Evolutionary conservation across 2,113 vertebrate genomes (phyloP).

Genomic region (Balaeniceps rex): DNA sequence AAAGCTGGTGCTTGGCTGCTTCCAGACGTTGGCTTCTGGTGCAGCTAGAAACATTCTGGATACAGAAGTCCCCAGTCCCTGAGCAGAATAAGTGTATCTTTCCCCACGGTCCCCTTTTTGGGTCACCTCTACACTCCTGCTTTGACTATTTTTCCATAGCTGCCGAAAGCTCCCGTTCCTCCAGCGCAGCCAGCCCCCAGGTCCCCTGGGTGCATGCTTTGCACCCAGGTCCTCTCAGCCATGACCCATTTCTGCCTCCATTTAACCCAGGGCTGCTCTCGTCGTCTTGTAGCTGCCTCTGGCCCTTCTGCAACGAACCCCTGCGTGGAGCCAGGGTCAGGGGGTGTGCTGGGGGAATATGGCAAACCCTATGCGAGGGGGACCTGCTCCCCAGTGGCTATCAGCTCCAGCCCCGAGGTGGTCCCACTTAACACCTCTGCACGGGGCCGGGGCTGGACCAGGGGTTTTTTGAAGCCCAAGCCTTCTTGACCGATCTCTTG

Average conservation of each 20-base stretch:
- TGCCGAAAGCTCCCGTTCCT: rapidly evolving
- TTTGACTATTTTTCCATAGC: neutral
- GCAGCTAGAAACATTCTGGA: neutral
- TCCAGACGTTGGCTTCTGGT: neutral
- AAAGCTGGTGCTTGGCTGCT: neutral
- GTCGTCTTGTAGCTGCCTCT: neutral
- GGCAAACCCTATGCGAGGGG: neutral
- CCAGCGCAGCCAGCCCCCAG: too few species aligned
- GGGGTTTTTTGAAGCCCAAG: neutral
- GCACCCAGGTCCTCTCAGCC: neutral
- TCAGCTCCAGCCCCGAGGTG: neutral
- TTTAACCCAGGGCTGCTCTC: neutral
- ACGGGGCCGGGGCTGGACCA: neutral
- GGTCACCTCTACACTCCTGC: neutral
- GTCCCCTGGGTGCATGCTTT: neutral
- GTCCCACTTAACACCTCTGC: neutral
- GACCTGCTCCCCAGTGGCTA: neutral
- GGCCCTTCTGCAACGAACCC: neutral
- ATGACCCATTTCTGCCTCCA: rapidly evolving
- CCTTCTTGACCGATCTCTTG: neutral
- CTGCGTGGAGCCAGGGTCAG: neutral
- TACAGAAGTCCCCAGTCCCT: neutral
- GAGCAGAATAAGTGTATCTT: neutral
- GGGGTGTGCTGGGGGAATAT: neutral
- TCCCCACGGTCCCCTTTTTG: neutral